Evolutionary conservation across 2,797 vertebrate species (phyloP), one percentile per base, ranked within the genome.

Genomic region (Pelochelys cantorii): DNA sequence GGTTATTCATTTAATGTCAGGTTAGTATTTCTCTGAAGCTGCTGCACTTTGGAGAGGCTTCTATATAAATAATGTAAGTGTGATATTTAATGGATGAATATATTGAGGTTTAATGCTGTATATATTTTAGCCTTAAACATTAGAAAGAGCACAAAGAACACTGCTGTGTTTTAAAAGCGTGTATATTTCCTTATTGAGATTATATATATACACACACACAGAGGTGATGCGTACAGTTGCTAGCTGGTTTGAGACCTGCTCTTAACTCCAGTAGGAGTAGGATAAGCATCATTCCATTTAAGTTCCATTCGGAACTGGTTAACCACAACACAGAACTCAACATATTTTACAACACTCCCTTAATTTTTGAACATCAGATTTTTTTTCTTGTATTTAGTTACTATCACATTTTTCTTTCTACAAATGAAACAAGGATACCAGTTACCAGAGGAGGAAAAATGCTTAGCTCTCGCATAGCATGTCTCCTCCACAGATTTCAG

Each of bases 401-500:
- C 18, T 71, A 12, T 65, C 62, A 18, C 5, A 71, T n/a, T 74
- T 95, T 93, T 42, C 81, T 84, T 4, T 84, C 55, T 83, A 22
- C 83, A 84, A 93, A 81, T 93, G 88, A 91, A 92, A 77, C 18
- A 27, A 52, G 77, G 2, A n/a, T 87, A 20, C 68, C 86, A 22
- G n/a, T 71, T 71, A 37, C 10, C 22, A 37, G 20, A 71, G 15
- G 22, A 22, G 11, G 34, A 71, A 37, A 23, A 37, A 59, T 84
- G 54, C 88, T 96, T 93, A 85, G 60, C 68, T 86, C 78, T 81
- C 82, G 85, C 90, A 82, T 87, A 88, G 42, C 0, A 0, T 93
- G 88, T 95, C 81, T 95, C 91, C 91, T 93, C 87, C 79, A 62
- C 85, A 71, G 42, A 65, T 92, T 82, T 92, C 93, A 88, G 53